phyloP scores from a whole-genome alignment of 2,888 invertebrate genomes.

The Drosophila mimica region DNA sequence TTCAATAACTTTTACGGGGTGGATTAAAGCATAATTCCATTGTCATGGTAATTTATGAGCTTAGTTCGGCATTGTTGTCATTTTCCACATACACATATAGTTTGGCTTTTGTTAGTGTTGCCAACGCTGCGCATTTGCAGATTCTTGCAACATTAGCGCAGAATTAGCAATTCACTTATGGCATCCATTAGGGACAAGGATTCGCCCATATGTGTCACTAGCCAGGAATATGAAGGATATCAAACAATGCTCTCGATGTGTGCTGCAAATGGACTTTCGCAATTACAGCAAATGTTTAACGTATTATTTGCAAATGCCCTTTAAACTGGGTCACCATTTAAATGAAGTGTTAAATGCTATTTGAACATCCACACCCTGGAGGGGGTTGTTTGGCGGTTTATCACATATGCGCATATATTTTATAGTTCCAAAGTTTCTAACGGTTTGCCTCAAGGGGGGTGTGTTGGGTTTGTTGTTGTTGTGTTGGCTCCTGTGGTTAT shows the following conservation, averaged over 20 bases:
- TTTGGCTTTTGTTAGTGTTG: constrained; percentile 14
- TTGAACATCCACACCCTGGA: constrained; percentile 22
- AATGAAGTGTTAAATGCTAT: constrained; percentile 65
- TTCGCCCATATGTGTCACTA: constrained; percentile 65
- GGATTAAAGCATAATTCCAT: constrained; percentile 73
- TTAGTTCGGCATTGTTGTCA: constrained; percentile 71
- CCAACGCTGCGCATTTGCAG: constrained; percentile 18
- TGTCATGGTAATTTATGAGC: constrained; percentile 80
- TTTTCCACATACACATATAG: constrained; percentile 11
- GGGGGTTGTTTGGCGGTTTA: constrained; percentile 23
- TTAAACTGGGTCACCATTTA: constrained; percentile 69
- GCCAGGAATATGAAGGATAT: constrained; percentile 15
- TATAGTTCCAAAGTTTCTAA: constrained; percentile 24
- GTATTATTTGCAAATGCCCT: constrained; percentile 39
- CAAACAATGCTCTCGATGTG: neutral
- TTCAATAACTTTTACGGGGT: constrained; percentile 73
- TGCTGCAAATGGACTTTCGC: constrained; percentile 60
- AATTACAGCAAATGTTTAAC: constrained; percentile 56
- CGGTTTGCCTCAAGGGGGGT: constrained; percentile 6
- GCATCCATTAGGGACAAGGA: constrained; percentile 63
- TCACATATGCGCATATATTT: constrained; percentile 74
- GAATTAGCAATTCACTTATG: constrained; percentile 70
- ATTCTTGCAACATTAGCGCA: constrained; percentile 67
- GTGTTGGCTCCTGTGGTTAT: constrained; percentile 9
- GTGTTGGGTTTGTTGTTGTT: constrained; percentile 1